Evolutionary conservation across 2,113 vertebrate genomes (phyloP).

Genomic region (Archilochus colubris): DNA sequence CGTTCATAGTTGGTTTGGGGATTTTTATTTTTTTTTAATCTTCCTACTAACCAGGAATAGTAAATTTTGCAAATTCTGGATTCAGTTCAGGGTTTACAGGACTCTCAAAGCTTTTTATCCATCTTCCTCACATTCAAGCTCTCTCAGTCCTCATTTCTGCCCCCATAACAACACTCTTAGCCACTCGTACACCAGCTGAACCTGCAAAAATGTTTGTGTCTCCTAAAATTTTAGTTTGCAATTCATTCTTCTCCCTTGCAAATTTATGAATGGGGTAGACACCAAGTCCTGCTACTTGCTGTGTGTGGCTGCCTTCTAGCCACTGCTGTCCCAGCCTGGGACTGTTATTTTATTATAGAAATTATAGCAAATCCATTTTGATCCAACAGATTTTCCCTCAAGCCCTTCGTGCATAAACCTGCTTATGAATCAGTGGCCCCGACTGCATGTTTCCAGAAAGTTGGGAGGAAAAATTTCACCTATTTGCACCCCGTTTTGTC

Average conservation of each 20-base stretch:
- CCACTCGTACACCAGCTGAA: not conserved
- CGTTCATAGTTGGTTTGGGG: not conserved
- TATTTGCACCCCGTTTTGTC: not conserved
- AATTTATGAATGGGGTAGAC: not conserved
- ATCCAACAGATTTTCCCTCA: not conserved
- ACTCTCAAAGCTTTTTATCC: not conserved
- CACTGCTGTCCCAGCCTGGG: not conserved
- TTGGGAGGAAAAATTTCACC: fast-evolving
- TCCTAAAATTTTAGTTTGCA: not conserved
- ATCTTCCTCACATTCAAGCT: not conserved
- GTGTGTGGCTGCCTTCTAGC: not conserved
- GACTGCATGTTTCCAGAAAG: not conserved
- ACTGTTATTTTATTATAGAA: not conserved
- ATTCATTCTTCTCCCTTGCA: not conserved
- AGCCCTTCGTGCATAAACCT: not conserved
- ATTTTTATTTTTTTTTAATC: not conserved
- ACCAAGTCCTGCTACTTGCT: not conserved
- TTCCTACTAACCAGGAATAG: not conserved
- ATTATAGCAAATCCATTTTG: not conserved
- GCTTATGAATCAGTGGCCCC: fast-evolving
- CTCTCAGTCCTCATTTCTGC: not conserved
- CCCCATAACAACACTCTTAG: not conserved
- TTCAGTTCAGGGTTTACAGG: not conserved
- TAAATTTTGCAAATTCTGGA: not conserved
- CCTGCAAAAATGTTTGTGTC: not conserved